A percentile compares a stretch with the other conserved stretches of the same genome.
These are phyloP conservation scores for Synergus itoensis DNA, from an alignment of 2,888 invertebrate species.

Conservation along the genomic window DNA sequence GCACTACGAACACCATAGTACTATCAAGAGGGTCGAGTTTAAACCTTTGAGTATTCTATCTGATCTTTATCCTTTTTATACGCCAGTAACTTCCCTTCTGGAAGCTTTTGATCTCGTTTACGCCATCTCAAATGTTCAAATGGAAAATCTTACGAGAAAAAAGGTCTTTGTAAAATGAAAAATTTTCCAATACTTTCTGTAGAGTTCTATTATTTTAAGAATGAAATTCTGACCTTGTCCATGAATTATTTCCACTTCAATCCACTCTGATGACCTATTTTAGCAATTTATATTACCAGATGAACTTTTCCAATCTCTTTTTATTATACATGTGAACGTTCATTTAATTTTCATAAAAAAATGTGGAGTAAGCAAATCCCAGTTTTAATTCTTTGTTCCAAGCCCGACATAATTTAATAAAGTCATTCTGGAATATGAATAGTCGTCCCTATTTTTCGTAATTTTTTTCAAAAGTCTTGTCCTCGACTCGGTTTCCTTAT, in stretches of 20 bases:
- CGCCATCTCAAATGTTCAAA: neutral
- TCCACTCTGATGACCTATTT: too few relatives aligned
- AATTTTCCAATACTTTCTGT: neutral
- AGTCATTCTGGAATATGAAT: neutral
- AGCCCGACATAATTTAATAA: neutral
- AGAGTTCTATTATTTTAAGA: neutral
- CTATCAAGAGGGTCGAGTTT: constrained; percentile 19
- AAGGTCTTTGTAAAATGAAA: neutral
- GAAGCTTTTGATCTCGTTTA: neutral
- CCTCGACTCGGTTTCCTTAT: neutral
- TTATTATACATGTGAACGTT: too few relatives aligned
- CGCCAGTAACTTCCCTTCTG: neutral
- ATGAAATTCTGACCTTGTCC: neutral
- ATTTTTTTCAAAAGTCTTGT: neutral
- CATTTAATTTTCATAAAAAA: neutral
- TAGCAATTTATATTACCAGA: too few relatives aligned
- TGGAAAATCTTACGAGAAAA: neutral
- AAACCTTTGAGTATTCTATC: constrained; percentile 4
- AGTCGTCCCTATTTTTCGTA: neutral
- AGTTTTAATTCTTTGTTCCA: neutral
- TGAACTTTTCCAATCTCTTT: too few relatives aligned
- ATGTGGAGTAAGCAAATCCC: neutral
- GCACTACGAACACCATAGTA: neutral
- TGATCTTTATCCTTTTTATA: constrained; percentile 2
- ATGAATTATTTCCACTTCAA: too few relatives aligned